A percentile compares a stretch with the other conserved stretches of the same genome.
These are phyloP conservation scores for Turritopsis dohrnii DNA, from an alignment of 30 jellyfish, hydroid and myxozoan species.

Conservation along the genomic window DNA sequence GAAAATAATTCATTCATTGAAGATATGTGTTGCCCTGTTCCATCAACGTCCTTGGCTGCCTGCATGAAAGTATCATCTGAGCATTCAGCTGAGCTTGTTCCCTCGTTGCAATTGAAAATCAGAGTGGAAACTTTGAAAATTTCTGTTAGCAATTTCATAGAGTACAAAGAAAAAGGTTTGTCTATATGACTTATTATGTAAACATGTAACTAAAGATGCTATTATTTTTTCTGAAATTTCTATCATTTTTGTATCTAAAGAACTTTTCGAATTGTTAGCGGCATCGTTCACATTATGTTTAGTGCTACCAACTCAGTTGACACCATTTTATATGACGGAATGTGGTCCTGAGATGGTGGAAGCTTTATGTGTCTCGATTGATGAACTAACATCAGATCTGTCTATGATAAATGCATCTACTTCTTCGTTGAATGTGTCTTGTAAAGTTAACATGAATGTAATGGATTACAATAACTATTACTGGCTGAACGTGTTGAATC, in stretches of 20 bases:
- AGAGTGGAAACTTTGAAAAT: constrained; percentile 12
- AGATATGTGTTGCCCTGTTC: constrained; percentile 41
- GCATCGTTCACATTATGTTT: not conserved
- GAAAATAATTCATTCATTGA: not conserved
- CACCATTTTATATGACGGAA: constrained; percentile 76
- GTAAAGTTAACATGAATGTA: constrained; percentile 47
- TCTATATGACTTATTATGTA: no score
- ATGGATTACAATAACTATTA: constrained; percentile 55
- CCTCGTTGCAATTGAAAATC: constrained; percentile 10
- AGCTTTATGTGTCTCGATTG: constrained; percentile 34
- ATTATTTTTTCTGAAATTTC: no score
- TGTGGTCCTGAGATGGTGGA: constrained; percentile 49
- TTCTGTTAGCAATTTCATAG: constrained; percentile 5
- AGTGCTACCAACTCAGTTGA: constrained; percentile 50
- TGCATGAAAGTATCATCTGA: constrained; percentile 81
- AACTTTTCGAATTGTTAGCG: not conserved
- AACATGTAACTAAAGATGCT: no score
- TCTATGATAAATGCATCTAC: constrained; percentile 11
- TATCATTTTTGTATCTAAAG: no score
- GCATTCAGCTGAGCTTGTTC: constrained; percentile 33
- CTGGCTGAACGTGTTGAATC: constrained; percentile 43
- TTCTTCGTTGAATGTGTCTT: constrained; percentile 8
- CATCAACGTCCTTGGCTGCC: constrained; percentile 94
- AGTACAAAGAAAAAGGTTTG: constrained; percentile 22
- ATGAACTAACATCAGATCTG: constrained; percentile 24